Conservation (phyloP, 1,140 invertebrate species). For the Pseudoatta argentina region DNA sequence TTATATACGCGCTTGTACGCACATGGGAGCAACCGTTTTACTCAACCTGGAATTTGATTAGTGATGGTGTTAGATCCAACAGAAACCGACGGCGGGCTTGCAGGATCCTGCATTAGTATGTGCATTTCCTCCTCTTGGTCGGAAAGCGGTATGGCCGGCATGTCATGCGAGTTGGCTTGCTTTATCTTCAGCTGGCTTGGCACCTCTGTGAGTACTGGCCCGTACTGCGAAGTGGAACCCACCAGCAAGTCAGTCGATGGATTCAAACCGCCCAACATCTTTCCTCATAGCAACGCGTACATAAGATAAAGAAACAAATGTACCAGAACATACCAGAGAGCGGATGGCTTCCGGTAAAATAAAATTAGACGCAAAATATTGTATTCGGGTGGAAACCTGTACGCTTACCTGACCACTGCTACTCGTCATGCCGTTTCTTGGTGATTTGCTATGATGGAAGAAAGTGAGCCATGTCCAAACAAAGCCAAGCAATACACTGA, state of each 20-base stretch:
- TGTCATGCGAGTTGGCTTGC: conserved; percentile 75
- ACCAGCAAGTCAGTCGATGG: conserved; percentile 87
- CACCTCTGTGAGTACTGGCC: conserved; percentile 85
- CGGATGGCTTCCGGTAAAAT: conserved; percentile 45
- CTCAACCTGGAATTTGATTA: conserved; percentile 84
- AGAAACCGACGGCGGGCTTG: conserved; percentile 72
- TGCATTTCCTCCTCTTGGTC: conserved; percentile 85
- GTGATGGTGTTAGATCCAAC: conserved; percentile 76
- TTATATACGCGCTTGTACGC: conserved; percentile 30
- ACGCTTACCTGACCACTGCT: conserved; percentile 84
- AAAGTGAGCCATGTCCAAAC: conserved; percentile 83
- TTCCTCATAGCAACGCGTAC: conserved; percentile 85
- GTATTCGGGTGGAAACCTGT: conserved; percentile 21
- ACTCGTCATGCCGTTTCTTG: conserved; percentile 82
- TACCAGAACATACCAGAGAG: conserved; percentile 61
- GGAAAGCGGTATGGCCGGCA: conserved; percentile 80
- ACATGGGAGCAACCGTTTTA: conserved; percentile 36
- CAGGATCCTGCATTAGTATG: conserved; percentile 83
- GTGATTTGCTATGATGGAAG: conserved; percentile 81
- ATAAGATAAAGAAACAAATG: conserved; percentile 82
- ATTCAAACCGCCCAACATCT: conserved; percentile 87
- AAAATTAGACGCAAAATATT: conserved; percentile 59
- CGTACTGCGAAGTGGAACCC: conserved; percentile 87
- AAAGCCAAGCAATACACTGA: conserved; percentile 78
- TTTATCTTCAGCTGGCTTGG: conserved; percentile 83